Conservation (phyloP, 2,113 vertebrate genomes). For the Crotalus helleri region DNA sequence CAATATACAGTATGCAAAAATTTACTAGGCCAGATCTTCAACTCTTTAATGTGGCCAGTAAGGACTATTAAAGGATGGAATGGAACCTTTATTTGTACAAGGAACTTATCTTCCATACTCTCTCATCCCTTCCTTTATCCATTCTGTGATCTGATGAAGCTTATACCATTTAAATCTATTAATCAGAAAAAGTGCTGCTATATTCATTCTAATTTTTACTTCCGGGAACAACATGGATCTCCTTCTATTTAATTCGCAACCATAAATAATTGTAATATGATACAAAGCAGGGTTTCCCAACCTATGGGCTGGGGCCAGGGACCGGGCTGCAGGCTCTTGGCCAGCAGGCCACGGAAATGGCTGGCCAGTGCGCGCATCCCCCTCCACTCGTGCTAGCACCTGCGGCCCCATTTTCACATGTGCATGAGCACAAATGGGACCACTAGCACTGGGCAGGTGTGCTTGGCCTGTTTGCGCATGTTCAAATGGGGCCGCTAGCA, state of each 20-base stretch:
- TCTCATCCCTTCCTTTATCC: not conserved
- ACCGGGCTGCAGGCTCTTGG: too few relatives aligned
- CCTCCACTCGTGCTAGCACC: too few relatives aligned
- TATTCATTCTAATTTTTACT: not conserved
- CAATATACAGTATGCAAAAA: not conserved
- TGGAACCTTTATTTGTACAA: not conserved
- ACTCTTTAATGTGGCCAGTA: not conserved
- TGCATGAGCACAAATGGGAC: too few relatives aligned
- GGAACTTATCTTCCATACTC: not conserved
- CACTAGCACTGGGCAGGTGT: too few relatives aligned
- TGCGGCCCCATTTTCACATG: too few relatives aligned
- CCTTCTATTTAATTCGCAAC: not conserved
- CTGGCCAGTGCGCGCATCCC: too few relatives aligned
- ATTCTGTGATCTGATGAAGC: not conserved
- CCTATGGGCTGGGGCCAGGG: too few relatives aligned
- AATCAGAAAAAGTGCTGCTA: not conserved
- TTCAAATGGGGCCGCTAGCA: too few relatives aligned
- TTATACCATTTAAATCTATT: not conserved
- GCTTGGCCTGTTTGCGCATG: too few relatives aligned
- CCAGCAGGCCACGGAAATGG: too few relatives aligned
- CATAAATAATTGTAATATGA: not conserved
- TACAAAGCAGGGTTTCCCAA: not conserved
- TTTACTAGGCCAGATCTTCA: not conserved
- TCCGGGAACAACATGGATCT: not conserved
- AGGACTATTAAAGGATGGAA: not conserved